Conservation (phyloP, 2,113 vertebrate genomes). For the Porphyrio hochstetteri region DNA sequence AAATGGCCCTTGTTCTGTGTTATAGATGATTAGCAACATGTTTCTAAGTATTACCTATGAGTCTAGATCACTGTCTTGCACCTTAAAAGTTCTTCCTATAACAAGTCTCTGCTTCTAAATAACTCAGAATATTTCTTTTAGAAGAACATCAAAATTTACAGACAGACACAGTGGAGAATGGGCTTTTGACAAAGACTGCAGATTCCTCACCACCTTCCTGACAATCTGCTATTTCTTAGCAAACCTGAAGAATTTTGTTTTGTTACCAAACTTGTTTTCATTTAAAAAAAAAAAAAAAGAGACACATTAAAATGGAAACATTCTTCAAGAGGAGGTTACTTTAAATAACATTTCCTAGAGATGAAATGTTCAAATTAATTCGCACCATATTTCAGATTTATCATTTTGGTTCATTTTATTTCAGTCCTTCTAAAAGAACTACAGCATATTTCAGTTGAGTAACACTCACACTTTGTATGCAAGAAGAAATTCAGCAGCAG, state of each 20-base stretch:
- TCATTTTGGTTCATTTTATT: background rate
- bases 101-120: background rate
- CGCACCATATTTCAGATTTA: background rate
- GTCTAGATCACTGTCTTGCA: background rate
- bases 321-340: background rate
- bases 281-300: background rate
- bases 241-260: background rate
- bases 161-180: background rate
- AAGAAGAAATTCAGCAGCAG: background rate
- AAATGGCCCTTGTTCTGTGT: background rate
- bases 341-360: background rate
- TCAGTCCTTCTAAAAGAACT: background rate
- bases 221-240: background rate
- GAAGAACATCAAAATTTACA: background rate
- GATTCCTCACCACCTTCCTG: background rate
- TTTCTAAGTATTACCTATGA: background rate
- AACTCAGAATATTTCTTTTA: background rate
- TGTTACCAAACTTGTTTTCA: background rate
- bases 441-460: background rate
- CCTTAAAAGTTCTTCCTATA: background rate
- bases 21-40: rapidly evolving
- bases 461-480: background rate
- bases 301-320: background rate
- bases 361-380: background rate
- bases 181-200: background rate